Conservation (phyloP, 2,888 invertebrate genomes). For the Clistopyga incitator region DNA sequence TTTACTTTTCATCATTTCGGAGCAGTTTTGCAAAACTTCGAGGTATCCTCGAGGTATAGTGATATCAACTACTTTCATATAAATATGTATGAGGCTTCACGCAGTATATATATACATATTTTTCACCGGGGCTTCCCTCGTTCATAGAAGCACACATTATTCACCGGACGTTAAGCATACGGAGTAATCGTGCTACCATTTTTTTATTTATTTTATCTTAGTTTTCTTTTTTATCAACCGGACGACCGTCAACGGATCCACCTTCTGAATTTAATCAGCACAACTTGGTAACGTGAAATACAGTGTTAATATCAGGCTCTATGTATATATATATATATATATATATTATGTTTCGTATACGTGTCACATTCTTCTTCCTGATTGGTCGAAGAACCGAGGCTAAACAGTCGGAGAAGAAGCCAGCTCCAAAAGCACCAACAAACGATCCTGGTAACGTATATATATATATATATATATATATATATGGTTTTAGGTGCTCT, state of each 20-base stretch:
- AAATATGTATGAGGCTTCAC: not conserved
- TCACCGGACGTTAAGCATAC: not conserved
- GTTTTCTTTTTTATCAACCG: not conserved
- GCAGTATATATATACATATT: not conserved
- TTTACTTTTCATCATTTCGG: slow-evolving; percentile 26
- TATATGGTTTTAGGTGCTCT: slow-evolving; percentile 37
- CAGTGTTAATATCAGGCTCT: not conserved
- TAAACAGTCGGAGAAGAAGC: slow-evolving; percentile 37
- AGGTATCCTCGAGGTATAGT: not conserved
- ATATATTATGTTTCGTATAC: not conserved
- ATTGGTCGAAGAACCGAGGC: slow-evolving; percentile 32
- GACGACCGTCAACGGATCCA: not conserved
- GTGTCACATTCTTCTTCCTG: slow-evolving; percentile 24
- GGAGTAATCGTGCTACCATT: not conserved
- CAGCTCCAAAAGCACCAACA: not conserved
- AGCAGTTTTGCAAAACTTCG: slow-evolving; percentile 11
- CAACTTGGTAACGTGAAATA: not conserved
- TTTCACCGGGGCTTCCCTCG: not conserved
- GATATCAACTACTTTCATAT: not conserved
- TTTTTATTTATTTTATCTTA: too few relatives aligned
- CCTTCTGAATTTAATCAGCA: not conserved
- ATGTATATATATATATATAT: too few relatives aligned
- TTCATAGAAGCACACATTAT: not conserved
- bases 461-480: not conserved
- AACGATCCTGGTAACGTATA: slow-evolving; percentile 5